Evolutionary conservation across 2,797 vertebrate species (phyloP), one percentile per base, ranked within the genome.

Genomic region (Myotis vivesi): DNA sequence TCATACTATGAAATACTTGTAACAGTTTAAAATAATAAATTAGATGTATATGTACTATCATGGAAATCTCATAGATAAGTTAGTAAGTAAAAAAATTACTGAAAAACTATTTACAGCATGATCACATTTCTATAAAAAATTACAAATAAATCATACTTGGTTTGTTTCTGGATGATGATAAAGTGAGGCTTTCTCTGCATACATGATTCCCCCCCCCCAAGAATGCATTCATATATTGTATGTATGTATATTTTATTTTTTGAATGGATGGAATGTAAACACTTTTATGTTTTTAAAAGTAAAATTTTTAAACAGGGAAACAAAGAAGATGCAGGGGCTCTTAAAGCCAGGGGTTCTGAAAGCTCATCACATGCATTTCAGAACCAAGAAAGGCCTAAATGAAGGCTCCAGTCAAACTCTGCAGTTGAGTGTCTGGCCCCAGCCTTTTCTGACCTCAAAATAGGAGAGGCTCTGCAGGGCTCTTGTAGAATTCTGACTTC

Each of bases 261-360:
- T 49, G 33, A 87, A 75, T 68, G 77, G 11, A 66, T 46, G 20
- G 71, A 86, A 82, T 89, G 16, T 41, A 73, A 80, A 41, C 17
- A 88, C 51, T 92, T 59, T 25, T 22, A 33, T 87, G 57, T 55
- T 91, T 87, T 68, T 17, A 71, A 36, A 46, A 57, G 16, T 51
- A 85, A 51, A 69, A 62, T 36, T 91, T 91, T 93, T 36, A 85
- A 94, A 85, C n/a, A 93, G 46, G 49, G 5, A 86, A 79, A 68
- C 9, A 44, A 36, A 46, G 46, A 66, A 68, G n/a, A 46, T 62
- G 46, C 49, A 33, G 57, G 83, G 66, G 7, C 55, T 83, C 5
- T 77, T 25, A 83, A 69, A 83, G 49, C 69, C 25, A 68, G 77
- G 36, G 51, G 25, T 57, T 76, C 68, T 80, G 7, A 57, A 80